These are phyloP conservation scores for Pachyrhynchus sulphureomaculatus DNA, from an alignment of 1,140 invertebrate genomes.

Conservation along the genomic window DNA sequence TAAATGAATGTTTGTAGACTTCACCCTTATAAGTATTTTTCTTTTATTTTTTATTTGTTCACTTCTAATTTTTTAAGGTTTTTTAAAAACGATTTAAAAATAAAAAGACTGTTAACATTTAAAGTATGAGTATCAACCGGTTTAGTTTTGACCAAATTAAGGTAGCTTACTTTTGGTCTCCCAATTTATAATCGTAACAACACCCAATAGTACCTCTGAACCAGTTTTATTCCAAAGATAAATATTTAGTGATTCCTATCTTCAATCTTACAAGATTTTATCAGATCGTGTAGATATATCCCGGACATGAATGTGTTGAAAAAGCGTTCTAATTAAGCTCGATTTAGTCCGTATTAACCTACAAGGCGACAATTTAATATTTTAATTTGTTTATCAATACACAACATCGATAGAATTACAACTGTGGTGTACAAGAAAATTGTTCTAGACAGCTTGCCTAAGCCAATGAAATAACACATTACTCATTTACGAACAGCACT, in stretches of 20 bases:
- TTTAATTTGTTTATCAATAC: conserved; percentile 23
- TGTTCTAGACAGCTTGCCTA: conserved; percentile 1
- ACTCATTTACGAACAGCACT: not conserved
- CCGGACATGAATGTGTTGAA: conserved; percentile 8
- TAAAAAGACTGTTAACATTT: no score
- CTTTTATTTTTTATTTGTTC: no score
- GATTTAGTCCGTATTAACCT: conserved; percentile 15
- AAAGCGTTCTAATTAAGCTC: conserved; percentile 21
- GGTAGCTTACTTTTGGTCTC: no score
- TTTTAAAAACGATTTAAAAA: no score
- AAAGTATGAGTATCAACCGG: no score
- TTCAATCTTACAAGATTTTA: conserved; percentile 5
- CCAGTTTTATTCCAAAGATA: conserved; percentile 18
- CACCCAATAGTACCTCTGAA: not conserved
- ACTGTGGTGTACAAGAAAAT: conserved; percentile 13
- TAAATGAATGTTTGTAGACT: no score
- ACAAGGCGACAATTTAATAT: conserved; percentile 24
- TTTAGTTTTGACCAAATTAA: no score
- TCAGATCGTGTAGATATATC: conserved; percentile 18
- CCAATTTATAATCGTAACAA: no score
- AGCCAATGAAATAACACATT: conserved; percentile 2
- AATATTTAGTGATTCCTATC: conserved; percentile 8
- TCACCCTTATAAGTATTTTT: no score
- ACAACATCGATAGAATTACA: conserved; percentile 19
- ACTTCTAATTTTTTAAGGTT: no score